Conservation (phyloP, 2,113 vertebrate genomes). For the Forbesichthys agassizii region DNA sequence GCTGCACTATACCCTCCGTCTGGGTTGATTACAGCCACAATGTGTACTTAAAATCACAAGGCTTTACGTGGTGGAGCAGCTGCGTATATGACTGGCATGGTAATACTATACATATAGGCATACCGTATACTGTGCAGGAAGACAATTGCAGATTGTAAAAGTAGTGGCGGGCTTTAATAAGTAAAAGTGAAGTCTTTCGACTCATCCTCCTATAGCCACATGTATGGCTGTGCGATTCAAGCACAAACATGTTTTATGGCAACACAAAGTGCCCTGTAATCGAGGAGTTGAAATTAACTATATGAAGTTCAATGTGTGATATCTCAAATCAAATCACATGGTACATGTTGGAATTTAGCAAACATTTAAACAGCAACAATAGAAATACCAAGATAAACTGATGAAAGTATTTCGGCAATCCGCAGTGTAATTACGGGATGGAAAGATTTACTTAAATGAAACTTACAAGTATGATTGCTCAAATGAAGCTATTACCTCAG, state of each 20-base stretch:
- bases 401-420: neutral
- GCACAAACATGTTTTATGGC: no score
- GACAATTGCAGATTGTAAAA: constrained; percentile 9
- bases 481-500: constrained; percentile 17
- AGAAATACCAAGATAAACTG: neutral
- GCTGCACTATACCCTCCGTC: constrained; percentile 45
- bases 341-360: no score
- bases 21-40: constrained; percentile 61
- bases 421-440: neutral
- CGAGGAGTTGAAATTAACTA: no score
- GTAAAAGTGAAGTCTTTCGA: no score
- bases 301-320: no score
- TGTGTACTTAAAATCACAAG: constrained; percentile 53
- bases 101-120: constrained; percentile 18
- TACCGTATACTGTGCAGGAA: constrained; percentile 2
- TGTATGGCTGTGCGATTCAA: no score
- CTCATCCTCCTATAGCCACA: no score
- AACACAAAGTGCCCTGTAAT: no score
- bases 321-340: no score
- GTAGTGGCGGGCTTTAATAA: neutral
- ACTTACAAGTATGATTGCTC: constrained; percentile 3
- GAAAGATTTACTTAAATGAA: constrained; percentile 12
- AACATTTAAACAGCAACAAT: neutral
- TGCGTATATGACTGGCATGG: constrained; percentile 16
- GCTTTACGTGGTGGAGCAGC: constrained; percentile 25